A percentile compares a stretch with the other conserved stretches of the same genome.
Evolutionary conservation across 2,888 invertebrate genomes (phyloP).

Genomic region (Drosophila affinis): DNA sequence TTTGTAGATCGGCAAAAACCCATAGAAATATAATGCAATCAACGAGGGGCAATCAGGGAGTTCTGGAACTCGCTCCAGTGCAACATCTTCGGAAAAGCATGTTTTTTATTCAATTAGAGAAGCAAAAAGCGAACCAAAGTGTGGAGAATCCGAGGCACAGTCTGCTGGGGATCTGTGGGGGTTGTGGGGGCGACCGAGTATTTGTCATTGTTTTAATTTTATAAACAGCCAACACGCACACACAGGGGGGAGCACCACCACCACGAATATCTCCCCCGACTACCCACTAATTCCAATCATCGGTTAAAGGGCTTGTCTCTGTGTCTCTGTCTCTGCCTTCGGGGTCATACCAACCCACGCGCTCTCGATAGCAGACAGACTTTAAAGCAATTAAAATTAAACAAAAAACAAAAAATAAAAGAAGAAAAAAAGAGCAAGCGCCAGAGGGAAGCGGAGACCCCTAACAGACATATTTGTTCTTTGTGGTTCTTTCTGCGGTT

Average conservation of each 20-base stretch:
- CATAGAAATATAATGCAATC: neutral
- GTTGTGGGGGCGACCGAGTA: constrained; percentile 21
- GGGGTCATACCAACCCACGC: constrained; percentile 22
- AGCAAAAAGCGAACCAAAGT: neutral
- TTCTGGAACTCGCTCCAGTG: neutral
- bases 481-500: constrained; percentile 1
- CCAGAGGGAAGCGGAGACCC: neutral
- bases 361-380: neutral
- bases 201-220: constrained; percentile 39
- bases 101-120: constrained; percentile 38
- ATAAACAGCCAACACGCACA: constrained; percentile 16
- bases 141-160: neutral
- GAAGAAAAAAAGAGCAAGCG: constrained; percentile 8
- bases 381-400: constrained; percentile 32
- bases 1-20: constrained; percentile 29
- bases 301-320: constrained; percentile 38
- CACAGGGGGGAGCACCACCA: neutral
- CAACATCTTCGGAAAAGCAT: neutral
- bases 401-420: neutral
- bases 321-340: neutral
- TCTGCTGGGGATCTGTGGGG: neutral
- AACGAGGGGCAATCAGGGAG: neutral
- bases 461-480: neutral
- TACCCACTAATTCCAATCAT: constrained; percentile 31
- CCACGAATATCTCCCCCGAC: neutral